Conservation (phyloP, 1,140 invertebrate species). For the Hylyphantes graminicola region DNA sequence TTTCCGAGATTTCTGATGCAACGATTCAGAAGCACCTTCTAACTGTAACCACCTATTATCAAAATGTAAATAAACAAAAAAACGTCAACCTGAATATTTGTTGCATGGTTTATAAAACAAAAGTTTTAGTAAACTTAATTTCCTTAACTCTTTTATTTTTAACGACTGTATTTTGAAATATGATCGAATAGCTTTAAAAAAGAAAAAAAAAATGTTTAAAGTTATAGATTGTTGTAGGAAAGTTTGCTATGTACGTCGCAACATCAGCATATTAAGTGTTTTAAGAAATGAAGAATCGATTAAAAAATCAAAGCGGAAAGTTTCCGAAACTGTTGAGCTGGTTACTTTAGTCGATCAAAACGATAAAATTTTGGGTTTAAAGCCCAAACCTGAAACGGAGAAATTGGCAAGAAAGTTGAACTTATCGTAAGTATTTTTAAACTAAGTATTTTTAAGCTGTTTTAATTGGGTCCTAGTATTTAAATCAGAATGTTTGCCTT, state of each 20-base stretch:
- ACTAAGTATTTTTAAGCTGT: no score
- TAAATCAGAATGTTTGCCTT: no score
- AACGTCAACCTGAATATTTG: no score
- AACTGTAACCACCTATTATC: no score
- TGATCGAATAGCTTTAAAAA: neutral
- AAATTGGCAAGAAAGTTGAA: conserved; percentile 52
- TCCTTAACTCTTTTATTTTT: neutral
- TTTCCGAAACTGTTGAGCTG: conserved; percentile 54
- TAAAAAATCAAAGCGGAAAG: conserved; percentile 44
- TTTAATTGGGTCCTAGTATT: no score
- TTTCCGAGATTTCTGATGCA: no score
- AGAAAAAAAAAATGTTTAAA: conserved; percentile 31
- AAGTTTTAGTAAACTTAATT: no score
- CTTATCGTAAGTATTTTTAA: conserved; percentile 42
- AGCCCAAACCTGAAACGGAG: conserved; percentile 47
- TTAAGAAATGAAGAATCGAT: conserved; percentile 4
- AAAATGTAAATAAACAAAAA: no score
- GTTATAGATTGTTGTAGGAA: conserved; percentile 1
- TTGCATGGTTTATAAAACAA: no score
- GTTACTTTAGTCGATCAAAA: conserved; percentile 45
- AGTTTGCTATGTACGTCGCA: neutral
- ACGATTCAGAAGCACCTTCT: no score
- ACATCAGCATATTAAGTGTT: neutral
- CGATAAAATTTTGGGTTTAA: conserved; percentile 52
- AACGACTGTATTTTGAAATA: neutral